These are phyloP conservation scores for Pelochelys cantorii DNA, from an alignment of 2,797 vertebrate genomes.

Conservation along the genomic window DNA sequence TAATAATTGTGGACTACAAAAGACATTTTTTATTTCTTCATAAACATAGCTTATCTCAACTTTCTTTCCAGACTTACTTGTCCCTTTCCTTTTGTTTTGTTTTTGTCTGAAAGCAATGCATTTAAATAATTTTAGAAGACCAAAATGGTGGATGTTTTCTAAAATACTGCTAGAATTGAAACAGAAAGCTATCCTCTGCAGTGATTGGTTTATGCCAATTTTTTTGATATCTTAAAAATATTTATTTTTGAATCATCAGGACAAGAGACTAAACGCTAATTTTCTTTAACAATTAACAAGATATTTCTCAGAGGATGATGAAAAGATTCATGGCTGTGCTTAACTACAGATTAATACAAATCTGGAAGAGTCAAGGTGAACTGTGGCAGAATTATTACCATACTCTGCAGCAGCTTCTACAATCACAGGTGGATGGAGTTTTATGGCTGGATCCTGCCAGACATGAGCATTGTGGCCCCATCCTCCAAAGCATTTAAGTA, in stretches of 20 bases:
- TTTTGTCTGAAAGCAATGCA: not conserved
- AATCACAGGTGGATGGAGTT: constrained; percentile 57
- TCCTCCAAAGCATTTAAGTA: not conserved
- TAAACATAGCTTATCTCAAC: not conserved
- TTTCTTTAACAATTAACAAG: constrained; percentile 35
- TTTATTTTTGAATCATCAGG: constrained; percentile 37
- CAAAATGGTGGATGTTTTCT: constrained; percentile 1
- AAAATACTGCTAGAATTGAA: not conserved
- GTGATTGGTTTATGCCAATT: constrained; percentile 8
- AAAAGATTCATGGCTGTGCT: constrained; percentile 62
- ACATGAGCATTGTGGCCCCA: not conserved
- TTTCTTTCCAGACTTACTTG: not conserved
- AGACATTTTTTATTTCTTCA: not conserved
- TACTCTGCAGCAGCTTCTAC: constrained; percentile 46
- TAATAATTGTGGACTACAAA: not conserved
- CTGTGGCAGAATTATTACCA: constrained; percentile 42
- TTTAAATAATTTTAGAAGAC: not conserved
- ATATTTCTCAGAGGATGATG: constrained; percentile 29
- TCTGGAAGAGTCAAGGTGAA: constrained; percentile 25
- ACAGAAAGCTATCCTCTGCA: not conserved
- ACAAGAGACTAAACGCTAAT: constrained; percentile 43
- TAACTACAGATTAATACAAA: constrained; percentile 66
- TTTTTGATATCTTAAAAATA: constrained; percentile 25
- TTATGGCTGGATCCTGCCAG: not conserved
- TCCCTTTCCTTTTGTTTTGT: not conserved